Percentiles rank a stretch among this genome's conserved stretches.
These are phyloP conservation scores for Zenarchopterus dispar DNA, from an alignment of 2,797 vertebrate genomes.

Conservation along the genomic window DNA sequence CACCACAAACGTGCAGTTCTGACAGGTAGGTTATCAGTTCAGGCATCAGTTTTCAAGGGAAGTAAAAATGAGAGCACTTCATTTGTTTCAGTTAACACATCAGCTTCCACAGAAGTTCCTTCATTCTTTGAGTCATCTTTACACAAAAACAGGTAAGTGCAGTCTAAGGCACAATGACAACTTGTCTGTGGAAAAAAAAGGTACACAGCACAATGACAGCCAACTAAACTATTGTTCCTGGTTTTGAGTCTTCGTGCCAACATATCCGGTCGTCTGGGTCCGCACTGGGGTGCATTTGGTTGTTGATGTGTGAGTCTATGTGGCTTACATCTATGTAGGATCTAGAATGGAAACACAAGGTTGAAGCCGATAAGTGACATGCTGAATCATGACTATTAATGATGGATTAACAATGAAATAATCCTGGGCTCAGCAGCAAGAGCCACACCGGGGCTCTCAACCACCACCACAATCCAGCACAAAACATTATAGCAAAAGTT, in stretches of 20 bases:
- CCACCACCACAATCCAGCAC: too few species aligned
- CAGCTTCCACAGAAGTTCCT: slow-evolving; percentile 57
- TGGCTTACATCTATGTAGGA: slow-evolving; percentile 84
- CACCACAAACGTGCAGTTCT: slow-evolving; percentile 32
- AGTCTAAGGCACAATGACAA: slow-evolving; percentile 89
- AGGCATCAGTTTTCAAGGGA: slow-evolving; percentile 23
- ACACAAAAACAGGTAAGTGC: slow-evolving; percentile 61
- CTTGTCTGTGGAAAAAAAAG: slow-evolving; percentile 25
- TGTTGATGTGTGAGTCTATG: slow-evolving; percentile 74
- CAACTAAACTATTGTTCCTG: slow-evolving; percentile 93
- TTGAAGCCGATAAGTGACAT: slow-evolving; percentile 33
- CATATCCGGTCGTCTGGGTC: slow-evolving; percentile 86
- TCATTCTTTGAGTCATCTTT: slow-evolving; percentile 68
- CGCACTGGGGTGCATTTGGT: slow-evolving; percentile 75
- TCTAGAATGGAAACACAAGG: slow-evolving; percentile 78
- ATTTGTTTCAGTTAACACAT: slow-evolving; percentile 17
- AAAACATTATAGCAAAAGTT: too few species aligned
- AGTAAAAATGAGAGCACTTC: slow-evolving; percentile 30
- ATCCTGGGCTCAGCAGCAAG: too few species aligned
- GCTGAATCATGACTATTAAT: too few species aligned
- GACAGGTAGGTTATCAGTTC: slow-evolving; percentile 5
- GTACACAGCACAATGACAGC: slow-evolving; percentile 20
- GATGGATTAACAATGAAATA: too few species aligned
- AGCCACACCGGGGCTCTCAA: too few species aligned
- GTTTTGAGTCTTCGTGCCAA: slow-evolving; percentile 96